Base-by-base conservation (phyloP, 1,140 invertebrate species). In the Magallana angulata region DNA sequence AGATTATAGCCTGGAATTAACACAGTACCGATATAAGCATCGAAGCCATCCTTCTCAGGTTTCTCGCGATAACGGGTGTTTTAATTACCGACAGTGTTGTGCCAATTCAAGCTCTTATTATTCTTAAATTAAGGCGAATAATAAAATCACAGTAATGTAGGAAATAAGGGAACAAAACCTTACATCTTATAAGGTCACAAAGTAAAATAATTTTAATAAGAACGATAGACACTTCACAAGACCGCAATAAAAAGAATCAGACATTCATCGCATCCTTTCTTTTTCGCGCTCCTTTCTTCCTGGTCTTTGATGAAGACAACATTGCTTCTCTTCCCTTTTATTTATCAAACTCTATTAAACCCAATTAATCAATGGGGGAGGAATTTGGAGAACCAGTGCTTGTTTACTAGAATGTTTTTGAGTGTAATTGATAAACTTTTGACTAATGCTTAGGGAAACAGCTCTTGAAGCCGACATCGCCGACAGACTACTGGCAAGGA, bases 401-500 rank as follows among this genome's bases (percentile, higher is more conserved):
- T 71, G 68, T 71, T 30, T 9, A 30, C 68, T 71, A 30, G 36
- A 71, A 71, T 71, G 68, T 71, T 71, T 71, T 71, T 6, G 68
- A 71, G 68, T 71, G 68, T 71, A 71, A 71, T 71, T 71, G 68
- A 71, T 71, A 71, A 71, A 71, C 68, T 71, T 71, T 71, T 71
- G 68, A 71, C 68, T 71, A 71, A 71, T 71, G 68, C 68, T 71
- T 71, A 71, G 68, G 68, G 36, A 71, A 71, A 24, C 68, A 71
- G 68, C 68, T 71, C 68, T 71, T 71, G 18, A 71, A 9, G 18
- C 68, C 18, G 68, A 71, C 68, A 71, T 4, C 68, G 68, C 36
- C 68, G 24, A 11, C 12, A 71, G 18, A 7, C 18, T 71, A 9
- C 68, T 71, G 18, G 68, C 6, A 18, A 62, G 0, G 24, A 11